Percentiles rank a stretch among this genome's conserved stretches.
Evolutionary conservation across 2,888 invertebrate species (phyloP).

Genomic region (Octodonta nipae): DNA sequence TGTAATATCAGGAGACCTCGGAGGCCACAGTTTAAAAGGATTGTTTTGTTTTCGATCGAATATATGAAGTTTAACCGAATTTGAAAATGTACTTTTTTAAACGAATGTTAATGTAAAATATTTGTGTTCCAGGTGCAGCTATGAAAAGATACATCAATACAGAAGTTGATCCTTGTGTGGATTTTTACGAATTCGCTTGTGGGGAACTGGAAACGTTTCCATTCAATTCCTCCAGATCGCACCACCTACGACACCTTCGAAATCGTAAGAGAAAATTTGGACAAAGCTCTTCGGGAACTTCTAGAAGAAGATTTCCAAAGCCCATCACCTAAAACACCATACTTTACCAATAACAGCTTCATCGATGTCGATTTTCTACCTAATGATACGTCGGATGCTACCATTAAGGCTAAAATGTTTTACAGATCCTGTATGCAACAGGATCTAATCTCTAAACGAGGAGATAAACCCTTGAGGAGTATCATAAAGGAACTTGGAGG

Average conservation of each 20-base stretch:
- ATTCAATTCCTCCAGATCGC: constrained; percentile 80
- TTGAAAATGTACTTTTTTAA: no score
- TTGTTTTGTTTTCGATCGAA: no score
- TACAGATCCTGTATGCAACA: constrained; percentile 80
- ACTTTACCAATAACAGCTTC: constrained; percentile 11
- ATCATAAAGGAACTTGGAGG: constrained; percentile 64
- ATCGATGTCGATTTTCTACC: constrained; percentile 13
- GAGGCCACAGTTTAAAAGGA: no score
- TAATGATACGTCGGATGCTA: constrained; percentile 39
- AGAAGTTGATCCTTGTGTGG: constrained; percentile 59
- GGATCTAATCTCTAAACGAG: constrained; percentile 45
- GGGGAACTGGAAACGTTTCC: constrained; percentile 74
- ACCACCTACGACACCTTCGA: constrained; percentile 83
- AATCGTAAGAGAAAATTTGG: constrained; percentile 70
- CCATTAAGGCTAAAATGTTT: constrained; percentile 67
- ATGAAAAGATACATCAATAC: constrained; percentile 69
- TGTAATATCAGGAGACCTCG: no score
- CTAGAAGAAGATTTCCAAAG: constrained; percentile 33
- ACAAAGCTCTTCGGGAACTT: constrained; percentile 52
- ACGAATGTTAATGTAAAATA: no score
- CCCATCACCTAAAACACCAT: constrained; percentile 4
- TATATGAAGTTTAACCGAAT: no score
- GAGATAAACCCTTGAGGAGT: constrained; percentile 55
- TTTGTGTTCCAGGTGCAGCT: constrained; percentile 29
- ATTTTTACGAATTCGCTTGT: constrained; percentile 75